These are phyloP conservation scores for Pristiophorus japonicus DNA, from an alignment of 2,113 vertebrate genomes.

Conservation along the genomic window DNA sequence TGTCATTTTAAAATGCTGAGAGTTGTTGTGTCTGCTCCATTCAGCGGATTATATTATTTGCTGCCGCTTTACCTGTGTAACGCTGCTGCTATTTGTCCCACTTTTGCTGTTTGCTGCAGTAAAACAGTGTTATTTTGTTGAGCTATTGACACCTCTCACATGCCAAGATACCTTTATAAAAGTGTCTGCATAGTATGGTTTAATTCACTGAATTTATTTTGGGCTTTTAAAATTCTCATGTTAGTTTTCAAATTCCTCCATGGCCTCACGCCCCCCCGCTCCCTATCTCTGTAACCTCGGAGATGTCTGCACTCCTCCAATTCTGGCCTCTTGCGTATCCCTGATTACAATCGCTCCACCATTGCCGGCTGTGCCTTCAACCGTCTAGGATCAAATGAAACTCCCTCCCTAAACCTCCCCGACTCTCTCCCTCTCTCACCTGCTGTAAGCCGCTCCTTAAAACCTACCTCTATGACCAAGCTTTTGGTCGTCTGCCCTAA, in stretches of 20 bases:
- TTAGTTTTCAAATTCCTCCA: neutral
- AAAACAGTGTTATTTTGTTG: neutral
- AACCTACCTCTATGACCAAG: neutral
- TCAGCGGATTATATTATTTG: neutral
- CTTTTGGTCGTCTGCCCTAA: neutral
- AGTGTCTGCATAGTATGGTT: neutral
- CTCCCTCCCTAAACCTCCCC: too few relatives aligned
- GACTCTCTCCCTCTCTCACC: neutral
- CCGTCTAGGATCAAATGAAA: too few relatives aligned
- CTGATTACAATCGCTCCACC: neutral
- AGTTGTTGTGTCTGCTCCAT: neutral
- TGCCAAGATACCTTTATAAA: neutral
- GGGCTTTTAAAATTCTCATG: neutral
- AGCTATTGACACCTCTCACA: neutral
- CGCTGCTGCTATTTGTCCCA: neutral
- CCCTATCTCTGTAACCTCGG: neutral
- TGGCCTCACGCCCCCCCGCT: neutral
- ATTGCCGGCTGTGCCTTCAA: too few relatives aligned
- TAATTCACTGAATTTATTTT: neutral
- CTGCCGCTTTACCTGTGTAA: neutral
- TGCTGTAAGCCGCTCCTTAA: neutral
- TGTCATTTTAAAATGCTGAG: neutral
- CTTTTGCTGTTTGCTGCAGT: neutral
- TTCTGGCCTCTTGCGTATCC: neutral
- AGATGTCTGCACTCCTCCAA: neutral